Conservation (phyloP, 2,113 vertebrate genomes). For the Scomber colias region DNA sequence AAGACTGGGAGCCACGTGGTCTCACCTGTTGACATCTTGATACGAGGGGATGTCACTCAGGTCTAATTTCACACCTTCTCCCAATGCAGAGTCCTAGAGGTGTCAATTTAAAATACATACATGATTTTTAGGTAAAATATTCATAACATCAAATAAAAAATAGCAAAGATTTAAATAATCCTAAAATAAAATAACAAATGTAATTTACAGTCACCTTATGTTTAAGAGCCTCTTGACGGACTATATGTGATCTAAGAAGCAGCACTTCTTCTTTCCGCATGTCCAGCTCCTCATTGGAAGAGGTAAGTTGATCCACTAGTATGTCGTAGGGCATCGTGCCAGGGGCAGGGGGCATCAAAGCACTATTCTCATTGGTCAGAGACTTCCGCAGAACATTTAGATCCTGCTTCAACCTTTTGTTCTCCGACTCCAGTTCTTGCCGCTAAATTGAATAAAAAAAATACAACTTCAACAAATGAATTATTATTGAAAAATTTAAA, state of each 20-base stretch:
- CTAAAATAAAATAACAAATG: not conserved
- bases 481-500: not conserved
- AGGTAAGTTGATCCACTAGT: slow-evolving; percentile 92
- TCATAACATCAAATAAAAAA: not conserved
- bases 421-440: slow-evolving; percentile 95
- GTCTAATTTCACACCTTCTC: slow-evolving; percentile 68
- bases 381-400: slow-evolving; percentile 91
- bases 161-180: not conserved
- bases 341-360: slow-evolving; percentile 82
- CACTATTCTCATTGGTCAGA: slow-evolving; percentile 84
- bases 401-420: slow-evolving; percentile 95
- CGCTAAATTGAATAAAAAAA: slow-evolving; percentile 81
- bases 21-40: slow-evolving; percentile 68
- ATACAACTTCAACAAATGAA: not conserved
- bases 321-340: slow-evolving; percentile 90
- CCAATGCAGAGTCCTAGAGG: slow-evolving; percentile 68
- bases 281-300: slow-evolving; percentile 93
- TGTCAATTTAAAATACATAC: not conserved
- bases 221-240: slow-evolving; percentile 93
- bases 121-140: not conserved
- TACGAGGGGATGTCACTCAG: slow-evolving; percentile 62
- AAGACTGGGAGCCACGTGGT: not conserved
- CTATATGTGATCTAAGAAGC: slow-evolving; percentile 93
- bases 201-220: slow-evolving; percentile 85
- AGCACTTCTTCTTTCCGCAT: slow-evolving; percentile 97